A percentile compares a stretch with the other conserved stretches of the same genome.
Conservation (phyloP, 2,888 invertebrate species). For the Oegoconia quadripuncta region DNA sequence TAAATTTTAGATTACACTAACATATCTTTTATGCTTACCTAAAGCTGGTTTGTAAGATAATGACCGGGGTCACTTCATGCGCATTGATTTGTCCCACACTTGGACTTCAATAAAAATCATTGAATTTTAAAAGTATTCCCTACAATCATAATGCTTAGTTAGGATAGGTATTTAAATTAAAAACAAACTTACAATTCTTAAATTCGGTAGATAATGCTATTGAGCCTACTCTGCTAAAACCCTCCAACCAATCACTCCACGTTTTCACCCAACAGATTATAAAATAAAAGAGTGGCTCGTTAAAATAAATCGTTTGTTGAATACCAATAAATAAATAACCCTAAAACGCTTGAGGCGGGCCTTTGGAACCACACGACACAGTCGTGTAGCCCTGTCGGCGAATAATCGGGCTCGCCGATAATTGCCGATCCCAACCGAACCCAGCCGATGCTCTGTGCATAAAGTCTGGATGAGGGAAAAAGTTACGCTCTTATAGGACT, state of each 20-base stretch:
- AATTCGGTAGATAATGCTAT: too few species aligned
- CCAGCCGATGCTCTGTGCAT: neutral
- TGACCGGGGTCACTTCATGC: too few species aligned
- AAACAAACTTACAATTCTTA: too few species aligned
- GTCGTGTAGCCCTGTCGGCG: constrained; percentile 32
- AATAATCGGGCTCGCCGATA: constrained; percentile 46
- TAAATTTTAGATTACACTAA: constrained; percentile 20
- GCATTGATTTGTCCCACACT: too few species aligned
- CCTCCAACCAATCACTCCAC: neutral
- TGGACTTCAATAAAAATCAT: too few species aligned
- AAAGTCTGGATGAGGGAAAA: neutral
- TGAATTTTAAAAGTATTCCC: too few species aligned
- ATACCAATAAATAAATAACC: constrained; percentile 14
- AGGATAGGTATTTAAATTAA: too few species aligned
- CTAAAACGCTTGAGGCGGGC: constrained; percentile 23
- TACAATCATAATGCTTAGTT: too few species aligned
- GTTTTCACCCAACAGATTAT: constrained; percentile 1
- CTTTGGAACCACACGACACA: constrained; percentile 22
- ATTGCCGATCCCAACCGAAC: constrained; percentile 35
- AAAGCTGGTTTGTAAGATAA: too few species aligned
- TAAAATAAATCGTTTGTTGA: constrained; percentile 11
- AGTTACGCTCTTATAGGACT: neutral
- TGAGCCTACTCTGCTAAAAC: too few species aligned
- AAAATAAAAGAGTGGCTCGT: constrained; percentile 8
- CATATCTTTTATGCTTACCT: constrained; percentile 4